Conservation (phyloP, 2,888 invertebrate species). For the Lasioglossum vierecki region DNA sequence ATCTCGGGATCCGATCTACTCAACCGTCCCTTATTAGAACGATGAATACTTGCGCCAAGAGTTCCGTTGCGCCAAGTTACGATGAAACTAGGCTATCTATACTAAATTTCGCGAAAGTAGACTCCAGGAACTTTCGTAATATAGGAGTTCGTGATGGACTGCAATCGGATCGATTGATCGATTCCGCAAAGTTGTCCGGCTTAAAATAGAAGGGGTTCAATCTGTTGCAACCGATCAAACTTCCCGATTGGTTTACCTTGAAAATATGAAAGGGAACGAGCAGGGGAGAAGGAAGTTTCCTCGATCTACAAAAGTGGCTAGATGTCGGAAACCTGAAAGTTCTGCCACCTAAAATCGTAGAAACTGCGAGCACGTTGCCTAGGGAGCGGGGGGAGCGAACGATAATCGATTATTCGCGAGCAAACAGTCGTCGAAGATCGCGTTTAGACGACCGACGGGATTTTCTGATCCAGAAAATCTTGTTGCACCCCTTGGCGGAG, state of each 20-base stretch:
- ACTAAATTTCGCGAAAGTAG: constrained; percentile 67
- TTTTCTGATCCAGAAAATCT: constrained; percentile 1
- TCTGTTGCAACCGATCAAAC: constrained; percentile 59
- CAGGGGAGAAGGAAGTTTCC: neutral
- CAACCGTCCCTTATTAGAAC: constrained; percentile 35
- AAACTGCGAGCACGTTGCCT: neutral
- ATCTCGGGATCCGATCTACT: constrained; percentile 5
- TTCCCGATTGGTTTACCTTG: constrained; percentile 56
- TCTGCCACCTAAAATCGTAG: neutral
- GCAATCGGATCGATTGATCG: constrained; percentile 68
- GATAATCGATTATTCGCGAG: neutral
- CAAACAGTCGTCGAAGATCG: neutral
- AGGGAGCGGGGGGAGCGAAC: neutral
- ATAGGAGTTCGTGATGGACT: constrained; percentile 60
- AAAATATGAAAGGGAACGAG: constrained; percentile 22
- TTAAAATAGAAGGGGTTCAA: constrained; percentile 56
- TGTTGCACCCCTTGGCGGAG: neutral
- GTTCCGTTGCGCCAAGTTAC: constrained; percentile 40
- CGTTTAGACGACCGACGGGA: neutral
- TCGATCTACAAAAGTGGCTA: neutral
- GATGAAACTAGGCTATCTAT: constrained; percentile 63
- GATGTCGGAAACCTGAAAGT: neutral
- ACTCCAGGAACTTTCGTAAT: constrained; percentile 68
- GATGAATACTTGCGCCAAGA: constrained; percentile 32
- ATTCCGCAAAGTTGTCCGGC: constrained; percentile 59